Base-by-base conservation (phyloP, 2,888 invertebrate species). In the Eremobia ochroleuca region DNA sequence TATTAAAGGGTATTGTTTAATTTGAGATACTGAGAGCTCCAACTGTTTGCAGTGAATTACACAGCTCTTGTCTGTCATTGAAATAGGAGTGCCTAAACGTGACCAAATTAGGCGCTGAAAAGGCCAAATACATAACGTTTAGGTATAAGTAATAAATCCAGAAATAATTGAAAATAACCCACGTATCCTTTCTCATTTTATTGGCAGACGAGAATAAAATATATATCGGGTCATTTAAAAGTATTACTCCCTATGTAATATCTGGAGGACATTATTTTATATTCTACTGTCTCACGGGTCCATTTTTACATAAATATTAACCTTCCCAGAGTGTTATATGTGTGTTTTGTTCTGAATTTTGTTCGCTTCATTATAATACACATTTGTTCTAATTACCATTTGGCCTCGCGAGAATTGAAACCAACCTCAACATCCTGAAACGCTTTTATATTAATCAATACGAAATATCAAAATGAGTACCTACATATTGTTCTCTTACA, bases 401-500 rank as follows among this genome's bases (percentile, higher is more conserved):
- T 69, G 67, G 76, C 52, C 83, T 81, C 87, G 34, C 21, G 89
- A 87, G 88, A 85, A 76, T 83, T 75, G 70, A 74, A 75, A 84
- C 77, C 87, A 73, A 82, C 75, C 81, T 83, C 81, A 85, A 79
- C 76, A 81, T 86, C 74, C 80, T 79, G 85, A 78, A 89, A 89
- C 82, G 82, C 85, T 86, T 88, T 89, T 86, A 85, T 86, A 85
- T 82, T 88, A 90, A 92, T 90, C 90, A 91, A 90, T 90, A 91
- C 88, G 80, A 87, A 91, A 89, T 91, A 90, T 90, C 88, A 88
- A 88, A 91, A 89, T 89, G 86, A 88, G 85, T 88, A 81, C 81
- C 85, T 88, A 88, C 81, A 85, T 88, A 88, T 88, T 90, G 85
- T 89, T 88, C 85, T 86, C 83, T 87, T 87, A 86, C 80, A 89